Evolutionary conservation across 2,888 invertebrate species (phyloP), one percentile per base, ranked within the genome.

Genomic region (Spodoptera exigua): DNA sequence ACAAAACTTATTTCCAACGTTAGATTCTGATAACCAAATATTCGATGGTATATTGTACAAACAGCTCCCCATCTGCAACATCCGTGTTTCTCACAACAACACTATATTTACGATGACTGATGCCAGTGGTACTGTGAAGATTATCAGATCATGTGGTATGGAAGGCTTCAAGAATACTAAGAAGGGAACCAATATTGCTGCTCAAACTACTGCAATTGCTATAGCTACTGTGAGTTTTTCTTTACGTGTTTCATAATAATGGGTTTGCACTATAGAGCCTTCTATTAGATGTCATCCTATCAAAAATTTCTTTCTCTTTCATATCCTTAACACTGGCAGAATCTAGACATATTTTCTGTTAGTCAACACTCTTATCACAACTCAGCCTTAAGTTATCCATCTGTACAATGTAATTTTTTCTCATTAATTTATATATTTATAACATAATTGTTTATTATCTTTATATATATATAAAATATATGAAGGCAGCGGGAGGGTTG

Each of bases 121-220:
- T 88, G 82, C 92, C 61, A 95, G 95, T 85, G 98, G 98, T 89
- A 88, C 78, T 48, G 88, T 91, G 0, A 95, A 96, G 80, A 75
- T 97, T 10, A 95, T 96, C 16, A 92, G 96, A 37, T 97, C 97
- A 0, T 97, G 98, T 91, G 99, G 99, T 0, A 95, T 96, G 77
- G 99, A 99, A 87, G 99, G 99, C 4, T 99, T 99, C 83, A 99
- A 98, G 90, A 98, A 99, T 88, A 96, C 98, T 0, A 96, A 97
- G 76, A 99, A 99, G 90, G 99, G 99, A 65, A 99, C 99, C 3
- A 99, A 98, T 85, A 97, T 99, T 81, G 99, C 99, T 37, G 99
- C 99, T 1, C 99, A 99, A 91, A 97, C 99, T 11, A 98, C 99
- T 18, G 99, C 98, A 18, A 96, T 98, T 54, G 96, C 95, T 59